phyloP scores from a whole-genome alignment of 2,113 vertebrate genomes.

The Typhlomys cinereus region DNA sequence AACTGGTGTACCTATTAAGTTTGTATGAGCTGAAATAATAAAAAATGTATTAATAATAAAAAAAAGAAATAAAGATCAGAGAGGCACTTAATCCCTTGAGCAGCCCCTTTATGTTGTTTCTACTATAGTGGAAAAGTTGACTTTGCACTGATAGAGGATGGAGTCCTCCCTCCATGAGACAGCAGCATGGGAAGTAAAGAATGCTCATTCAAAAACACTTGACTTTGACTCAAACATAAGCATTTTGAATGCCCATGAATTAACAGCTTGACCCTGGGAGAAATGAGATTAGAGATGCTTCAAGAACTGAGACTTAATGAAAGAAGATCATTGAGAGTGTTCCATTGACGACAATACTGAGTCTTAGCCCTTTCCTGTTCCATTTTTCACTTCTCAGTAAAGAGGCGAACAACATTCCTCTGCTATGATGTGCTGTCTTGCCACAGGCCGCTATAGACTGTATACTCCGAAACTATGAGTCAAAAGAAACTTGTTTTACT shows the following conservation, averaged over 20 bases:
- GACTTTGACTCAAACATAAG: too few species aligned
- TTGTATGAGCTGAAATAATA: too few species aligned
- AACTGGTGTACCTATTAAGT: too few species aligned
- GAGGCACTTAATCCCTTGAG: not conserved
- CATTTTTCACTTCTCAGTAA: not conserved
- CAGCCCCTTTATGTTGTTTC: conserved; percentile 47
- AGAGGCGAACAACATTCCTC: not conserved
- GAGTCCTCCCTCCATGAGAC: not conserved
- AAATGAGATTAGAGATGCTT: too few species aligned
- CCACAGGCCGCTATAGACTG: not conserved
- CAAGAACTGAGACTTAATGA: too few species aligned
- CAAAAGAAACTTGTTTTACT: not conserved
- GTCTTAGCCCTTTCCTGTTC: not conserved
- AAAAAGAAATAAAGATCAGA: conserved; percentile 58
- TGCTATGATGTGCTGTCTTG: not conserved
- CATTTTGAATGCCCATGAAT: not conserved
- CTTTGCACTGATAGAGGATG: not conserved
- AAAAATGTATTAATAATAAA: too few species aligned
- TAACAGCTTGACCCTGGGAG: not conserved
- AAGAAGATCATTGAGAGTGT: accelerated
- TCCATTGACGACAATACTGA: not conserved
- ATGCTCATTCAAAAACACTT: not conserved
- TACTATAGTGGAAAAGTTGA: conserved; percentile 1
- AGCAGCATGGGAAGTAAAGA: not conserved
- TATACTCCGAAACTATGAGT: not conserved